Evolutionary conservation across 2,888 invertebrate genomes (phyloP).

Genomic region (Pterobdella sp.): DNA sequence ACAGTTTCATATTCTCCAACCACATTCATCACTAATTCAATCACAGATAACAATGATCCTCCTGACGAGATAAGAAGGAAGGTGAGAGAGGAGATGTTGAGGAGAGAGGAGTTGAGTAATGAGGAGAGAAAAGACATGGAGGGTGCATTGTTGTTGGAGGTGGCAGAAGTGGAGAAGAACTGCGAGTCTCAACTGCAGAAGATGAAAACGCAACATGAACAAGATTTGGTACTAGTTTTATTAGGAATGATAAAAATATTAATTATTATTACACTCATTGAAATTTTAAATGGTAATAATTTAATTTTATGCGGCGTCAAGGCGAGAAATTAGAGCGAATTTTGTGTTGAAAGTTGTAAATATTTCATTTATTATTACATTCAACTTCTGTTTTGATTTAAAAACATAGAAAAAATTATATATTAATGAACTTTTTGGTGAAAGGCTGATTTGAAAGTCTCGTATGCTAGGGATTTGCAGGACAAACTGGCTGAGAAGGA

Average conservation of each 20-base stretch:
- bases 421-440: too few species aligned
- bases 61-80: slow-evolving; percentile 19
- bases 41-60: background rate
- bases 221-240: too few species aligned
- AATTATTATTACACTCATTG: too few species aligned
- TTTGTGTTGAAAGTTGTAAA: too few species aligned
- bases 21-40: background rate
- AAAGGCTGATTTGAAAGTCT: slow-evolving; percentile 34
- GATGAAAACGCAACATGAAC: slow-evolving; percentile 13
- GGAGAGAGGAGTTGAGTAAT: slow-evolving; percentile 10
- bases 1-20: background rate
- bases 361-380: too few species aligned
- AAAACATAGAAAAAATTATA: too few species aligned
- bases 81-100: slow-evolving; percentile 13
- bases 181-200: slow-evolving; percentile 6
- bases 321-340: too few species aligned
- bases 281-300: too few species aligned
- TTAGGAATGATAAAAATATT: too few species aligned
- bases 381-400: too few species aligned
- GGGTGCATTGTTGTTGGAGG: slow-evolving; percentile 18
- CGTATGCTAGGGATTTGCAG: slow-evolving; percentile 46
- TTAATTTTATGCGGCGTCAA: too few species aligned
- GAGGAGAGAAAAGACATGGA: slow-evolving; percentile 19
- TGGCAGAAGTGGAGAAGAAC: slow-evolving; percentile 20
- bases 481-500: slow-evolving; percentile 38